Base-by-base conservation (phyloP, 2,113 vertebrate genomes). In the Python bivittatus region DNA sequence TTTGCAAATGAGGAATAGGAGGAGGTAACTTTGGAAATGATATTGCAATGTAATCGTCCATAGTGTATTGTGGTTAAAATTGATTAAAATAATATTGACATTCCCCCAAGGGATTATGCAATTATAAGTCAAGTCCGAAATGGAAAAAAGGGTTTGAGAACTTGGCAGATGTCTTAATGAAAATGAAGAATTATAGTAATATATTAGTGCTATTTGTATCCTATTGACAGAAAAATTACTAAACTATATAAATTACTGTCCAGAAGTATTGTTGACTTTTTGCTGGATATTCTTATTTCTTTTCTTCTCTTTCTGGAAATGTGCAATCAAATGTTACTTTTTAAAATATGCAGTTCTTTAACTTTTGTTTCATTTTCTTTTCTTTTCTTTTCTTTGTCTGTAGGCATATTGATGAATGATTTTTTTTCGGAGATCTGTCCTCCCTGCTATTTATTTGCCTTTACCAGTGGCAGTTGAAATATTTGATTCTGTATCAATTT, bases 101-200 rank as follows among this genome's bases (percentile, higher is more conserved):
- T 95, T 97, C 97, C 97, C 98, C 97, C 97, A 95, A 97, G 98
- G 98, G 98, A 98, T 95, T 95, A 92, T 96, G 96, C 97, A 98
- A 97, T 98, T 98, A 97, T 97, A 97, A 98, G 97, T 97, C 97
- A 97, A 96, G 96, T 98, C 97, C 96, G 97, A 97, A 97, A 97
- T 96, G 97, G 95, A 97, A 98, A 92, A 97, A 97, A 97, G 96
- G 95, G 97, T 97, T 97, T 97, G 97, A 98, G 96, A 97, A 97
- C 97, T 97, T 98, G 98, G 97, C 98, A 98, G 98, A 98, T 97
- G 96, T 98, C 98, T 98, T 98, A 98, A 98, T 98, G 98, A 98
- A 98, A 98, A 98, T 98, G 97, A 98, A 98, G 97, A 97, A 98
- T 98, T 98, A 97, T 96, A 97, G 97, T 98, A 98, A 98, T 98